Evolutionary conservation across 2,113 vertebrate species (phyloP).

Genomic region (Tiliqua scincoides): DNA sequence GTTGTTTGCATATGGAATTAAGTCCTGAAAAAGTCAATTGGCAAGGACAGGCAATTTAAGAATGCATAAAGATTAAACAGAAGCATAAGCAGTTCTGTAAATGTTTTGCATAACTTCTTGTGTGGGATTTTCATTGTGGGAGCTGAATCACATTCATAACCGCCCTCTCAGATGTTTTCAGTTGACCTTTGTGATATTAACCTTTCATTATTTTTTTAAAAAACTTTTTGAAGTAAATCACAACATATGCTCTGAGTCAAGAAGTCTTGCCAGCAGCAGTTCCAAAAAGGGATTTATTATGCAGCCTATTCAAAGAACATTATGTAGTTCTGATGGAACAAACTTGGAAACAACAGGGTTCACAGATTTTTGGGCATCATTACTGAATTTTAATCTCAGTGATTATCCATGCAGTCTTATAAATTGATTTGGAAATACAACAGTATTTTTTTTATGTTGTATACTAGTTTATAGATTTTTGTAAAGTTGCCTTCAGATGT

Average conservation of each 20-base stretch:
- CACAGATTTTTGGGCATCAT: neutral
- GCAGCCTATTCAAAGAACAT: conserved; percentile 39
- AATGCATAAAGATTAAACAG: neutral
- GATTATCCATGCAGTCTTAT: neutral
- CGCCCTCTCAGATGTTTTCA: conserved; percentile 61
- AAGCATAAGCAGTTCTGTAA: conserved; percentile 20
- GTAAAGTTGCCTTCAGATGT: neutral
- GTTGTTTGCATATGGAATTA: neutral
- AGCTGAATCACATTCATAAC: conserved; percentile 57
- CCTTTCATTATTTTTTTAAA: conserved; percentile 25
- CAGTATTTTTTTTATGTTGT: neutral
- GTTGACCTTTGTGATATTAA: conserved; percentile 63
- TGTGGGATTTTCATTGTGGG: conserved; percentile 60
- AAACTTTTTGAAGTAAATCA: conserved; percentile 39
- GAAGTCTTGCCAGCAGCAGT: conserved; percentile 44
- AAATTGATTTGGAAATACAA: neutral
- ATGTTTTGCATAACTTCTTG: conserved; percentile 57
- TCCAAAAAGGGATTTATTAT: conserved; percentile 54
- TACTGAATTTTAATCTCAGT: conserved; percentile 1
- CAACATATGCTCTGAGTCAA: conserved; percentile 40
- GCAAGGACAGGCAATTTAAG: neutral
- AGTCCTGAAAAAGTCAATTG: neutral
- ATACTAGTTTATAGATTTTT: neutral
- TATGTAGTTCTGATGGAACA: conserved; percentile 22
- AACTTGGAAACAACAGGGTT: conserved; percentile 38